Evolutionary conservation across 2,888 invertebrate species (phyloP).

Genomic region (Drosophila setosimentum): DNA sequence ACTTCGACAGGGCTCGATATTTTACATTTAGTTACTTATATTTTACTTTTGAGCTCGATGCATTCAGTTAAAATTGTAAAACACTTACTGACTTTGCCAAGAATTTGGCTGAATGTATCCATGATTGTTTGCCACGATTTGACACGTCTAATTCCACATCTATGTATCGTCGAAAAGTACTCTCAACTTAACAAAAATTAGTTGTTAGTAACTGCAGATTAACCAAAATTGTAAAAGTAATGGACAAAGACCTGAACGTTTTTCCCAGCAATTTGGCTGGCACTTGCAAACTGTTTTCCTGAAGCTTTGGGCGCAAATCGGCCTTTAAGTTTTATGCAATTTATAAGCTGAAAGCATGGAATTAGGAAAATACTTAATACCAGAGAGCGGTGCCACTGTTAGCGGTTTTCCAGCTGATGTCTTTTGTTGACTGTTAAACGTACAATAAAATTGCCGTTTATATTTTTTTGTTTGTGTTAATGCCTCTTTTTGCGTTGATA

Average conservation of each 20-base stretch:
- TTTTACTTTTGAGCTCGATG: not conserved
- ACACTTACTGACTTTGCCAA: not conserved
- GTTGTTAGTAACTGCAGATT: slow-evolving; percentile 23
- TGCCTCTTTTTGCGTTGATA: slow-evolving; percentile 15
- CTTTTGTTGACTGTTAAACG: slow-evolving; percentile 38
- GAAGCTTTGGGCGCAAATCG: slow-evolving; percentile 17
- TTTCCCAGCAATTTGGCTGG: slow-evolving; percentile 21
- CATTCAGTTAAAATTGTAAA: not conserved
- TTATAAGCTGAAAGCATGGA: slow-evolving; percentile 30
- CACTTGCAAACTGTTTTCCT: slow-evolving; percentile 25
- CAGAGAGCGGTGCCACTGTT: slow-evolving; percentile 41
- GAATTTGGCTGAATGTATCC: not conserved
- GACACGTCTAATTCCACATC: not conserved
- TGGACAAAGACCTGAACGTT: slow-evolving; percentile 46
- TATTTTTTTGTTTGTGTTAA: slow-evolving; percentile 41
- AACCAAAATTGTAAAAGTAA: slow-evolving; percentile 40
- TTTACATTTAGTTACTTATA: not conserved
- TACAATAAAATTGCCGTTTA: slow-evolving; percentile 58
- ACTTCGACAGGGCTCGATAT: not conserved
- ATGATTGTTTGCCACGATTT: not conserved
- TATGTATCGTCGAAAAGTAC: not conserved
- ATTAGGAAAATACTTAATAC: slow-evolving; percentile 5
- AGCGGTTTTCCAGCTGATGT: slow-evolving; percentile 36
- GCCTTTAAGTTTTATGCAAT: slow-evolving; percentile 60
- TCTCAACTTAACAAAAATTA: not conserved